These are phyloP conservation scores for Acrobeloides nanus DNA, from an alignment of 2,888 invertebrate species.

Conservation along the genomic window DNA sequence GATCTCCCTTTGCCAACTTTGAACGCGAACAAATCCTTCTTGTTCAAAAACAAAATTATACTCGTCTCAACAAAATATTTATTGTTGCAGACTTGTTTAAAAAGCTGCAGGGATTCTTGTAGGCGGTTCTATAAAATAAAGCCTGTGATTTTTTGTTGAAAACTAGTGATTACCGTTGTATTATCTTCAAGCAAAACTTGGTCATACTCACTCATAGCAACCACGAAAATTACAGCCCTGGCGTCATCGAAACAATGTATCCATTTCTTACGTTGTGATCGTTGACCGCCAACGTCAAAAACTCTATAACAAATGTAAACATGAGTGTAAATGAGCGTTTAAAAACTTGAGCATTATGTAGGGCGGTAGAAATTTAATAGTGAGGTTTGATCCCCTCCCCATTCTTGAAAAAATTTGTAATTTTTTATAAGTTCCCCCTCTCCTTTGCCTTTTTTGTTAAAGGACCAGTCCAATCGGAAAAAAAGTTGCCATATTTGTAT, in stretches of 20 bases:
- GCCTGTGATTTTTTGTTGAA: background rate
- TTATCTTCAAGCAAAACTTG: constrained; percentile 99
- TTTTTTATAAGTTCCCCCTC: no score
- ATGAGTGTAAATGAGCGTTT: no score
- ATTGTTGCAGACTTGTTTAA: constrained; percentile 99
- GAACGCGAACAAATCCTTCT: constrained; percentile 42
- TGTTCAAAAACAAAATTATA: constrained; percentile 75
- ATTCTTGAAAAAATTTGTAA: no score
- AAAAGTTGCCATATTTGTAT: no score
- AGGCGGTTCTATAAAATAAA: constrained; percentile 80
- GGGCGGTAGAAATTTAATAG: no score
- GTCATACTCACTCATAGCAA: constrained; percentile 99
- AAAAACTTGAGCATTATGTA: background rate
- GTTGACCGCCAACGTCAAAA: constrained; percentile 61
- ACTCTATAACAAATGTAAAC: constrained; percentile 23
- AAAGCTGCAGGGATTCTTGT: constrained; percentile 97
- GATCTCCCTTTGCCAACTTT: constrained; percentile 37
- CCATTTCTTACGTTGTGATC: constrained; percentile 93
- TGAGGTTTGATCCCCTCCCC: no score
- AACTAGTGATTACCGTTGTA: constrained; percentile 70
- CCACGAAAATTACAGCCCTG: constrained; percentile 59
- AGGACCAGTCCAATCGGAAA: no score
- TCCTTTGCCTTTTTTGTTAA: no score
- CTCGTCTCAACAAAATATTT: constrained; percentile 97
- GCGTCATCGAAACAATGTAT: constrained; percentile 82